These are phyloP conservation scores for Allobates femoralis DNA, from an alignment of 2,797 vertebrate species.

Conservation along the genomic window DNA sequence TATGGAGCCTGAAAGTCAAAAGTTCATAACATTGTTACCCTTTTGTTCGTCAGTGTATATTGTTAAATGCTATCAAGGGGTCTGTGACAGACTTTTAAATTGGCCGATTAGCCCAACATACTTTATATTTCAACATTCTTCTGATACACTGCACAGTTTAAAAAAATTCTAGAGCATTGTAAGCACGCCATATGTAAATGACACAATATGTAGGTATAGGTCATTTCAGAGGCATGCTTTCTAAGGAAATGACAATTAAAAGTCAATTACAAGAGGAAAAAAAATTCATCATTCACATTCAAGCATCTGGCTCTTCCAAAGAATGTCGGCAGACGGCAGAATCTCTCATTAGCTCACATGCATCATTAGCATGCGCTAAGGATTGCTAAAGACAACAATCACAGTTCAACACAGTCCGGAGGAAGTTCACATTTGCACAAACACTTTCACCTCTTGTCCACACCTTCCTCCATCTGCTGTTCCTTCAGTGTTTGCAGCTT, in stretches of 20 bases:
- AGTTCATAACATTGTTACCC: no score
- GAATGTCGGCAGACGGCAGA: slow-evolving; percentile 46
- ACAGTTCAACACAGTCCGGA: slow-evolving; percentile 44
- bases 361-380: slow-evolving; percentile 49
- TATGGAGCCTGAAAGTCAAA: no score
- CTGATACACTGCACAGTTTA: background rate
- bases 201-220: slow-evolving; percentile 1
- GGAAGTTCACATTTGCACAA: slow-evolving; percentile 50
- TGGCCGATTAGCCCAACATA: background rate
- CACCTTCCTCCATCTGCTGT: slow-evolving; percentile 59
- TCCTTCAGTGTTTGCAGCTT: slow-evolving; percentile 35
- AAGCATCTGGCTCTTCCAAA: slow-evolving; percentile 52
- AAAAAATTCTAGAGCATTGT: background rate
- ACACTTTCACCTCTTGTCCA: slow-evolving; percentile 51
- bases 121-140: background rate
- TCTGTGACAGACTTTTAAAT: background rate
- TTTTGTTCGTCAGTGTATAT: no score
- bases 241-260: slow-evolving; percentile 55
- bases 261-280: slow-evolving; percentile 27
- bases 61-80: background rate
- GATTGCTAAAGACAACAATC: slow-evolving; percentile 33
- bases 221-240: slow-evolving; percentile 17
- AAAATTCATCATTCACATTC: slow-evolving; percentile 36
- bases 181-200: background rate
- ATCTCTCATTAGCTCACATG: slow-evolving; percentile 54